A percentile compares a stretch with the other conserved stretches of the same genome.
Evolutionary conservation across 2,113 vertebrate species (phyloP).

Genomic region (Caranx ignobilis): DNA sequence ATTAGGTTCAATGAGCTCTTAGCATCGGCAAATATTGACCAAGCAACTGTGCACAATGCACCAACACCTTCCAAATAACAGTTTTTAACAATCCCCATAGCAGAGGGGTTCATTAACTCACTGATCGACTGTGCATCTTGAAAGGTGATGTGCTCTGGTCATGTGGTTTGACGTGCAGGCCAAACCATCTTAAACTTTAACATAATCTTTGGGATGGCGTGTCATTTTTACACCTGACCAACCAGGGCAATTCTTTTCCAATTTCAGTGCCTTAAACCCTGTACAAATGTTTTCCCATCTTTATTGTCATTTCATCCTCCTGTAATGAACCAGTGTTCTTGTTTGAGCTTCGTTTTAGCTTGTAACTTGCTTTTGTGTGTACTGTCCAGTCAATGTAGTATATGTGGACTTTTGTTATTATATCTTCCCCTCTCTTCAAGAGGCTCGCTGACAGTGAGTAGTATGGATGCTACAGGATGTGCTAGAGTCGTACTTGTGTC

Average conservation of each 20-base stretch:
- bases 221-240: not conserved
- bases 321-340: not conserved
- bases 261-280: no score
- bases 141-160: not conserved
- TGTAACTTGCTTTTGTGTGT: not conserved
- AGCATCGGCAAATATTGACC: conserved; percentile 27
- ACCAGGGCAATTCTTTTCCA: not conserved
- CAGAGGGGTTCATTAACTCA: not conserved
- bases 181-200: not conserved
- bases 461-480: no score
- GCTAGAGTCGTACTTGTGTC: not conserved
- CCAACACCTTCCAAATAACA: not conserved
- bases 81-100: not conserved
- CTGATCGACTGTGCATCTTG: not conserved
- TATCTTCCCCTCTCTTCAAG: no score
- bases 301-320: not conserved
- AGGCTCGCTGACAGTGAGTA: no score
- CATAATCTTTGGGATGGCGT: not conserved
- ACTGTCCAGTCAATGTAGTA: not conserved
- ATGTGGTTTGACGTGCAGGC: not conserved
- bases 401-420: not conserved
- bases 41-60: conserved; percentile 15
- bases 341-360: not conserved
- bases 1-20: conserved; percentile 18
- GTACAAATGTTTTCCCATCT: not conserved